Conservation (phyloP, 2,797 vertebrate species). For the Pagetopsis macropterus region DNA sequence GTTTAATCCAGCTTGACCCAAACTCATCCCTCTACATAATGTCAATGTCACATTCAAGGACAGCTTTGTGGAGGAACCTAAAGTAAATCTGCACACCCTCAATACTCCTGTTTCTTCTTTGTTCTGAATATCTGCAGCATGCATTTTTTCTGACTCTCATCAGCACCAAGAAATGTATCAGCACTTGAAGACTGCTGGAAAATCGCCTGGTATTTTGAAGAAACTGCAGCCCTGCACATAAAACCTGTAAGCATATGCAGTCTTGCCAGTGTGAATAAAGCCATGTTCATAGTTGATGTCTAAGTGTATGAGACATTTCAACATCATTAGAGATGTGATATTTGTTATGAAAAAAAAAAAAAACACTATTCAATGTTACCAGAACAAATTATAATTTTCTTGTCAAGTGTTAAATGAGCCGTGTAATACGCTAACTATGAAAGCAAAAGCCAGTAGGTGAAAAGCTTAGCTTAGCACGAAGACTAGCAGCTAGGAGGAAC, state of each 20-base stretch:
- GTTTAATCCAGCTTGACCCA: background rate
- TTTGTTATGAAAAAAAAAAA: background rate
- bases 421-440: background rate
- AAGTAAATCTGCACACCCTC: conserved; percentile 7
- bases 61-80: conserved; percentile 13
- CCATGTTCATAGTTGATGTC: background rate
- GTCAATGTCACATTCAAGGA: conserved; percentile 14
- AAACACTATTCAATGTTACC: background rate
- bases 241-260: conserved; percentile 4
- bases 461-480: conserved; percentile 7
- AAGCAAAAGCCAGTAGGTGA: background rate
- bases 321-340: too few relatives aligned
- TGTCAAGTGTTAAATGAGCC: background rate
- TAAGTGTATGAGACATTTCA: background rate
- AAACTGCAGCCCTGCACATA: conserved; percentile 20
- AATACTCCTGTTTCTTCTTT: conserved; percentile 22
- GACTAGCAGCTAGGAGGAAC: background rate
- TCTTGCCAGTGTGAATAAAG: conserved; percentile 8
- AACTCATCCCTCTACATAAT: background rate
- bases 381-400: background rate
- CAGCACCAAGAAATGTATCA: conserved; percentile 30
- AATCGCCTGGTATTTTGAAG: conserved; percentile 20
- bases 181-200: conserved; percentile 32
- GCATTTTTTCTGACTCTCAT: conserved; percentile 38
- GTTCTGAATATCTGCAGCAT: conserved; percentile 33